Evolutionary conservation across 2,888 invertebrate genomes (phyloP), one percentile per base, ranked within the genome.

Genomic region (Eudasyphora cyanicolor): DNA sequence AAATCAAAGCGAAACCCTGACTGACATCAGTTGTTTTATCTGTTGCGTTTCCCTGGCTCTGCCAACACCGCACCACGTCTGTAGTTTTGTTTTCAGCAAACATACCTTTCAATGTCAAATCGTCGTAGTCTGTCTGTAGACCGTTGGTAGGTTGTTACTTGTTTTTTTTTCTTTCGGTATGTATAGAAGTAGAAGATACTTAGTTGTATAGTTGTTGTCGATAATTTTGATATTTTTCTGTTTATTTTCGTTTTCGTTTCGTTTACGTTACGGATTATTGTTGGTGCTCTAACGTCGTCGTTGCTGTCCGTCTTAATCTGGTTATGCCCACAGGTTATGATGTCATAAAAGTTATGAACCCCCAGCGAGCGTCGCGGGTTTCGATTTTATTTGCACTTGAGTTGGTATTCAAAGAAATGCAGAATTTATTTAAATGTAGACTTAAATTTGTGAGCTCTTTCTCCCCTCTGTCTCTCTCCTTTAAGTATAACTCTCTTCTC

Each of bases 51-150:
- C 2, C 12, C 8, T 38, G 6, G 2, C 12, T 8, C 12, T 38
- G 6, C 12, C n/a, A n/a, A n/a, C n/a, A n/a, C n/a, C n/a, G n/a
- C n/a, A n/a, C n/a, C n/a, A n/a, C n/a, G n/a, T n/a, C n/a, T n/a
- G n/a, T n/a, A n/a, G 38, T 10, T 45, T 45, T 45, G 45, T 45
- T 45, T 45, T n/a, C 21, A 69, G 75, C 62, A 29, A 54, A 77
- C 73, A 82, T 81, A 74, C 67, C 57, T 69, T 77, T 82, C 82
- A 82, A 82, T 82, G 77, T 62, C 82, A 74, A 69, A 77, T 19
- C 35, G 38, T 64, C 8, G n/a, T n/a, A n/a, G 45, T 76, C 29
- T 60, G 67, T 69, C 38, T 14, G 14, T 38, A n/a, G n/a, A n/a
- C 38, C 38, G 38, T 38, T 12, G 12, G 38, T 12, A 38, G 8